A percentile compares a stretch with the other conserved stretches of the same genome.
These are phyloP conservation scores for Malthinus seriepunctatus DNA, from an alignment of 2,888 invertebrate species.

Conservation along the genomic window DNA sequence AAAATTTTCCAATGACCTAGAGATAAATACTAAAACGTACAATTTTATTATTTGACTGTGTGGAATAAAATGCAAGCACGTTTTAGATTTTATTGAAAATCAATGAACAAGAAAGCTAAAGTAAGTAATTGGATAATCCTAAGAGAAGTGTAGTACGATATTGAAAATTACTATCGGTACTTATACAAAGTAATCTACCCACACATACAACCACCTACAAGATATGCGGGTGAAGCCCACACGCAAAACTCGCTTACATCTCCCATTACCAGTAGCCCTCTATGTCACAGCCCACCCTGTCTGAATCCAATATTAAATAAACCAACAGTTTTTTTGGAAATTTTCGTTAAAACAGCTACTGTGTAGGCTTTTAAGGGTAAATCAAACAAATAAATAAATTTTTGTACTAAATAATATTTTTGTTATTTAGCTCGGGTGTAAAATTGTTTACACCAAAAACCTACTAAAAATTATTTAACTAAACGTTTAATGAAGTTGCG, in stretches of 20 bases:
- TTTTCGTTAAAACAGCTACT: neutral
- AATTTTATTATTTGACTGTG: too few relatives aligned
- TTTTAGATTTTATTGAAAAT: too few relatives aligned
- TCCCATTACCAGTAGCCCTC: constrained; percentile 29
- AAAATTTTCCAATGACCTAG: too few relatives aligned
- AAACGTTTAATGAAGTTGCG: neutral
- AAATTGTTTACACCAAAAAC: too few relatives aligned
- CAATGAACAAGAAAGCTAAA: too few relatives aligned
- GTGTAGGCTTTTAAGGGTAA: neutral
- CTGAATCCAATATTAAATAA: constrained; percentile 22
- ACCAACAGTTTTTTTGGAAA: neutral
- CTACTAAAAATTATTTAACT: constrained; percentile 3
- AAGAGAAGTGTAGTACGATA: too few relatives aligned
- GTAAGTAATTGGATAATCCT: too few relatives aligned
- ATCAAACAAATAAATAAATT: neutral
- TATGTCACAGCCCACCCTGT: constrained; percentile 25
- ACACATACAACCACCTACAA: constrained; percentile 29
- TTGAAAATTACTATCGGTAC: too few relatives aligned
- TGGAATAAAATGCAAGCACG: too few relatives aligned
- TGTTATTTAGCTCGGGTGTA: too few relatives aligned
- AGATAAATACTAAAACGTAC: too few relatives aligned
- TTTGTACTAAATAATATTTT: too few relatives aligned
- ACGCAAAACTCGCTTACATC: constrained; percentile 23
- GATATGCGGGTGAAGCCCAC: constrained; percentile 35
- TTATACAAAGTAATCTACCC: constrained; percentile 13